Base-by-base conservation (phyloP, 2,797 vertebrate genomes). In the Mustela erminea region DNA sequence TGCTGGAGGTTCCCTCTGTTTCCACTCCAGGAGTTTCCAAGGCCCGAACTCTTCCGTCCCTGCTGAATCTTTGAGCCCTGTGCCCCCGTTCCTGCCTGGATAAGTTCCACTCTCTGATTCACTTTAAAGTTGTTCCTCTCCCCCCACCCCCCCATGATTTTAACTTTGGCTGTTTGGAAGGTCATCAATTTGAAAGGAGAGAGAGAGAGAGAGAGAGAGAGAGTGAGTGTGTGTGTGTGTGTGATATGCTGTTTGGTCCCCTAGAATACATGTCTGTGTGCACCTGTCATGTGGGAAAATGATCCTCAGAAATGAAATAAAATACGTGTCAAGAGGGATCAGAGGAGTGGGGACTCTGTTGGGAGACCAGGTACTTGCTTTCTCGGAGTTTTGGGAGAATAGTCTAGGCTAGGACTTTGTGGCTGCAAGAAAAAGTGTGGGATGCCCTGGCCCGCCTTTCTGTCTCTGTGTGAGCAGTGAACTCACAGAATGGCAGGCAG, bases 281-380 rank as follows among this genome's bases (percentile, higher is more conserved):
- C 77, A 49, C 84, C 91, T 95, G 95, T 95, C 94, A 77, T 64
- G 62, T 77, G 96, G 93, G 77, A 96, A 96, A 89, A 66, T 20
- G 96, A 96, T 68, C 90, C 78, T 82, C 12, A 43, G 80, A 91
- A 78, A 87, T 17, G 95, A 92, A 96, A 86, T 72, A 56, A 94
- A 90, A 70, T 64, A 68, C 90, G 56, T 46, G 75, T 90, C 29
- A 29, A 54, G 49, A 80, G 58, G 29, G 43, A 9, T 72, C 38
- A 52, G 46, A 78, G 54, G 77, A 23, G 23, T 62, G 91, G 85
- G 89, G n/a, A n/a, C 72, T 43, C 32, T 41, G 46, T 83, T n/a
- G 78, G 68, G 74, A 95, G 85, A 90, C 58, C 64, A 62, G 78
- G 66, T 72, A 35, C 86, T 94, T 88, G 90, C 88, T 96, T 91